phyloP scores from a whole-genome alignment of 2,888 invertebrate genomes.

The Shargacucullia verbasci region DNA sequence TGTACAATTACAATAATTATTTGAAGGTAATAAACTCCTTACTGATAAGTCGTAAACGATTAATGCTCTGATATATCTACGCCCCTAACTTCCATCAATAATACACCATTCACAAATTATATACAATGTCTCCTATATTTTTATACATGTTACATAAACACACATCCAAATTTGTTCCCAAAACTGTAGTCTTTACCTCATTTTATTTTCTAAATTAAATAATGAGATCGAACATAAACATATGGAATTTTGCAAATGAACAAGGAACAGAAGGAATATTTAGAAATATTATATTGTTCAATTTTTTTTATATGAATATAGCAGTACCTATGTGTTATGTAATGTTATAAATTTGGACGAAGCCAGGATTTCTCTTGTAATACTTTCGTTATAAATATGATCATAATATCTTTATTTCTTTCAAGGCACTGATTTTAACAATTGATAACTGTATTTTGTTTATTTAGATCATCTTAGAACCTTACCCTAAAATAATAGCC shows the following conservation, averaged over 20 bases:
- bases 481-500: constrained; percentile 86
- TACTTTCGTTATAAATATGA: constrained; percentile 77
- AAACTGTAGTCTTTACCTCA: constrained; percentile 89
- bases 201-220: constrained; percentile 88
- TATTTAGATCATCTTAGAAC: constrained; percentile 78
- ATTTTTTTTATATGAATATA: constrained; percentile 61
- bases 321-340: constrained; percentile 60
- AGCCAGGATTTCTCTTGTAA: constrained; percentile 66
- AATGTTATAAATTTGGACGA: constrained; percentile 71
- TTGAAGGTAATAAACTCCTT: constrained; percentile 84
- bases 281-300: constrained; percentile 61
- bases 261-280: constrained; percentile 64
- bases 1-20: constrained; percentile 87
- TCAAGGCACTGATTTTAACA: constrained; percentile 86
- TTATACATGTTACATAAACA: constrained; percentile 87
- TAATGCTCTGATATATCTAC: constrained; percentile 79
- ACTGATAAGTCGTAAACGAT: constrained; percentile 79
- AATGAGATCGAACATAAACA: constrained; percentile 88
- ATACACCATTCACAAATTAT: constrained; percentile 87
- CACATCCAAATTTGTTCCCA: constrained; percentile 89
- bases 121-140: constrained; percentile 82
- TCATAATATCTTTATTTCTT: constrained; percentile 78
- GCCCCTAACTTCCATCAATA: constrained; percentile 74
- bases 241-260: constrained; percentile 81
- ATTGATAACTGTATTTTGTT: constrained; percentile 82